Conservation (phyloP, 2,888 invertebrate genomes). For the Steinernema hermaphroditum region DNA sequence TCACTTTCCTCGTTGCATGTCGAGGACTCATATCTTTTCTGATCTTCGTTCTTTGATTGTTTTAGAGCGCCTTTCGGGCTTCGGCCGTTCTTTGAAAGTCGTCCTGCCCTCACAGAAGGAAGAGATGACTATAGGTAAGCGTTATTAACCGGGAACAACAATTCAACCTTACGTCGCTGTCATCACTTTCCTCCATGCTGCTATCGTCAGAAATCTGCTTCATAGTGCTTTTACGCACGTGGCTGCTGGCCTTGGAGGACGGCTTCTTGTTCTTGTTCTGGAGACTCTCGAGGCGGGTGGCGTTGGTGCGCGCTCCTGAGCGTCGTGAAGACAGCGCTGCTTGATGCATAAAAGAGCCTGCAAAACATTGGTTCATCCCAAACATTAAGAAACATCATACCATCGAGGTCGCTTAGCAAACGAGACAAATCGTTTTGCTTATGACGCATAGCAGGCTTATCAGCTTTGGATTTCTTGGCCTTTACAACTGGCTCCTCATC, state of each 20-base stretch:
- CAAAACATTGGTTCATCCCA: too few species aligned
- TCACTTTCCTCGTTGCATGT: not conserved
- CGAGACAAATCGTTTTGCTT: constrained; percentile 15
- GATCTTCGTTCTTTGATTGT: not conserved
- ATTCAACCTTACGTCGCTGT: constrained; percentile 16
- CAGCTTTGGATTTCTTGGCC: not conserved
- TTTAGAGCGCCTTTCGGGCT: not conserved
- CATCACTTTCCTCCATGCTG: constrained; percentile 29
- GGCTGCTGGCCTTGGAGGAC: not conserved
- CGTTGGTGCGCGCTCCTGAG: not conserved
- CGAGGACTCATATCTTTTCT: not conserved
- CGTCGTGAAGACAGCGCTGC: not conserved
- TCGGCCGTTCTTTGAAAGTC: not conserved
- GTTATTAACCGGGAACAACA: too few species aligned
- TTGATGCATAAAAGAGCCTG: constrained; percentile 16
- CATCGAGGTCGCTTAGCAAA: constrained; percentile 10
- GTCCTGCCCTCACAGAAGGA: not conserved
- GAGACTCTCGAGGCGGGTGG: not conserved
- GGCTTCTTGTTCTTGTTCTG: not conserved
- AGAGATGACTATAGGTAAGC: not conserved
- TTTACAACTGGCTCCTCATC: not conserved
- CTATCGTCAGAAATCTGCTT: constrained; percentile 39
- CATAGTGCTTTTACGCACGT: constrained; percentile 39
- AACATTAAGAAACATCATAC: not conserved
- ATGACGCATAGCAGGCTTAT: not conserved